Percentiles rank a stretch among this genome's conserved stretches.
phyloP scores from a whole-genome alignment of 2,113 vertebrate species.

The Cnemophilus loriae region DNA sequence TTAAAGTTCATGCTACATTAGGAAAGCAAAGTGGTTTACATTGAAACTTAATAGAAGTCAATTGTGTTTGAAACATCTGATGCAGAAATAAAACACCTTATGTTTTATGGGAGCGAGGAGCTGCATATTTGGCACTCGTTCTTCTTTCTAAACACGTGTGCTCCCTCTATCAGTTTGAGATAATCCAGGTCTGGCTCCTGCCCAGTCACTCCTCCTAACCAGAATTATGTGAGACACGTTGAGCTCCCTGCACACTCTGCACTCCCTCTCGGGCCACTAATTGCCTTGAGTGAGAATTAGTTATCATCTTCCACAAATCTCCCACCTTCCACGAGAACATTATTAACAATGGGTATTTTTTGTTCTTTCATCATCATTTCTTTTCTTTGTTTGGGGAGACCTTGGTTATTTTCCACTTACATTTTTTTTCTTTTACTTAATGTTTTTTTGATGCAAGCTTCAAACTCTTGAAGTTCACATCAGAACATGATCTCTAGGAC shows the following conservation, averaged over 20 bases:
- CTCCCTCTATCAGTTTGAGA: slow-evolving; percentile 65
- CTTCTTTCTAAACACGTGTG: slow-evolving; percentile 50
- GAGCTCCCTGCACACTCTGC: not conserved
- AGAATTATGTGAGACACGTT: slow-evolving; percentile 30
- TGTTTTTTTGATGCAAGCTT: not conserved
- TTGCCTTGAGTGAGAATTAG: not conserved
- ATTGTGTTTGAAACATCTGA: slow-evolving; percentile 74
- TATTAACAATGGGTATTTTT: not conserved
- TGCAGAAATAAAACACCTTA: slow-evolving; percentile 66
- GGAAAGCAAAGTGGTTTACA: slow-evolving; percentile 76
- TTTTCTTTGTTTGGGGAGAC: not conserved
- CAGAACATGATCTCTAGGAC: not conserved
- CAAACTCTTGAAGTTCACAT: not conserved
- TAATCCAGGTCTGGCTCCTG: slow-evolving; percentile 67
- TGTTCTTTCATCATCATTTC: not conserved
- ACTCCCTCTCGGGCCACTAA: not conserved
- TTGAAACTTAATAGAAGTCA: slow-evolving; percentile 76
- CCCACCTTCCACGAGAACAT: not conserved
- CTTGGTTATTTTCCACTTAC: not conserved
- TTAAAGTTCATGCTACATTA: slow-evolving; percentile 71
- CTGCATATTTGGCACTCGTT: slow-evolving; percentile 60
- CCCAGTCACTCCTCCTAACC: slow-evolving; percentile 56
- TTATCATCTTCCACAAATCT: not conserved
- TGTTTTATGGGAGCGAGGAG: slow-evolving; percentile 59
- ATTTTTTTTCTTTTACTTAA: not conserved